Evolutionary conservation across 2,888 invertebrate genomes (phyloP).

Genomic region (Pogonocherus hispidulus): DNA sequence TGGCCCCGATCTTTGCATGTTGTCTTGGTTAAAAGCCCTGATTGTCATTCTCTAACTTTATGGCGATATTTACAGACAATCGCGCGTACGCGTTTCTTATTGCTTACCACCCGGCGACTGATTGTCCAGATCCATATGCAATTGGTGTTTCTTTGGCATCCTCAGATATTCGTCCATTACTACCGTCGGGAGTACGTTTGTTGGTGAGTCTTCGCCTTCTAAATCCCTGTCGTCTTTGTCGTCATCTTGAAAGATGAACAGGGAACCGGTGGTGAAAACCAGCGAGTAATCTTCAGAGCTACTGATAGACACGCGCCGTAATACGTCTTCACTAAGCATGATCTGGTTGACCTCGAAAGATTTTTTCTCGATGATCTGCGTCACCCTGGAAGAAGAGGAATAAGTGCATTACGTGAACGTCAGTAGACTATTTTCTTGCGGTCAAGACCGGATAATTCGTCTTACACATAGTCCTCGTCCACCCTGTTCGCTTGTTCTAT

Average conservation of each 20-base stretch:
- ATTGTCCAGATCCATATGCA: not conserved
- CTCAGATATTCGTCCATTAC: not conserved
- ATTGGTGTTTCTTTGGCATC: not conserved
- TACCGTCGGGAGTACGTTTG: not conserved
- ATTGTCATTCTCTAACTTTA: too few relatives aligned
- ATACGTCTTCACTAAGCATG: slow-evolving; percentile 11
- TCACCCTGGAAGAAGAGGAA: not conserved
- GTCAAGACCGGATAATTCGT: too few relatives aligned
- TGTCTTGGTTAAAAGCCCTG: too few relatives aligned
- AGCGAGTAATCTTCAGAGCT: slow-evolving; percentile 56
- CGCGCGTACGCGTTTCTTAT: too few relatives aligned
- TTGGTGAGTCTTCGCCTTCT: not conserved
- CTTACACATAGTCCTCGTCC: slow-evolving; percentile 40
- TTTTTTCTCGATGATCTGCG: slow-evolving; percentile 31
- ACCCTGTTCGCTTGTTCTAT: slow-evolving; percentile 32
- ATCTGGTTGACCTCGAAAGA: not conserved
- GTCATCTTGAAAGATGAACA: slow-evolving; percentile 51
- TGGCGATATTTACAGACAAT: too few relatives aligned
- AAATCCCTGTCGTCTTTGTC: slow-evolving; percentile 27
- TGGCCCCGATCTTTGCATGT: too few relatives aligned
- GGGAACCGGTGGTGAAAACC: slow-evolving; percentile 54
- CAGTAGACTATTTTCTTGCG: too few relatives aligned
- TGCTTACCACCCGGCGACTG: not conserved
- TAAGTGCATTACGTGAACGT: not conserved
- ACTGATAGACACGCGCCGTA: slow-evolving; percentile 31